Evolutionary conservation across 2,797 vertebrate species (phyloP).

Genomic region (Holocentrus rufus): DNA sequence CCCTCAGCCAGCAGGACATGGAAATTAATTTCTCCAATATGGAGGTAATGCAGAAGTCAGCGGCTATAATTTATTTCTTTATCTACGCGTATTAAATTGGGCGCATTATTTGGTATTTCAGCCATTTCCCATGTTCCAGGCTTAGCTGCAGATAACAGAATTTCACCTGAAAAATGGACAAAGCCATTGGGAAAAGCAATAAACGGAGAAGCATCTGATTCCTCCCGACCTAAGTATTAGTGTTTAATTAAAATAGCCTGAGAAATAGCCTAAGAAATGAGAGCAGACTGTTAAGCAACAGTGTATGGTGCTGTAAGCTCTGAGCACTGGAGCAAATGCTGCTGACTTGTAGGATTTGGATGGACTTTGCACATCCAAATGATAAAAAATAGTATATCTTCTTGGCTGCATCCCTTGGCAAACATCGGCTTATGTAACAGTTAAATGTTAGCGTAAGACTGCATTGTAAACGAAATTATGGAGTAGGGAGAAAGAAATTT

Average conservation of each 20-base stretch:
- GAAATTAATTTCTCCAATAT: constrained; percentile 55
- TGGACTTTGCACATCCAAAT: background rate
- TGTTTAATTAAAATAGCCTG: constrained; percentile 17
- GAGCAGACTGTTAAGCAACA: background rate
- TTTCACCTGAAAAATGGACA: constrained; percentile 8
- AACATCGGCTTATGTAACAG: background rate
- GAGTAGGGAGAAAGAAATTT: background rate
- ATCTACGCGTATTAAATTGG: constrained; percentile 27
- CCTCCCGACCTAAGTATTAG: background rate
- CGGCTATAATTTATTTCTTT: constrained; percentile 38
- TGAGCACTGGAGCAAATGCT: background rate
- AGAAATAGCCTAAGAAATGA: background rate
- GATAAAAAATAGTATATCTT: background rate
- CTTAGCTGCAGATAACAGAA: background rate
- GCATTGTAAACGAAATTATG: constrained; percentile 8
- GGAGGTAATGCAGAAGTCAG: constrained; percentile 40
- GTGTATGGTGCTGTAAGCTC: background rate
- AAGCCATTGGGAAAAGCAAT: constrained; percentile 6
- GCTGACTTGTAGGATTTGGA: background rate
- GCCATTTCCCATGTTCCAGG: background rate
- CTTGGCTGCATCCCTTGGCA: background rate
- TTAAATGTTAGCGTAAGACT: background rate
- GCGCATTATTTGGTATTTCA: constrained; percentile 5
- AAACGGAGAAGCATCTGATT: background rate
- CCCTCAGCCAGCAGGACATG: constrained; percentile 46